Evolutionary conservation across 2,113 vertebrate genomes (phyloP).

Genomic region (Varanus salvator): DNA sequence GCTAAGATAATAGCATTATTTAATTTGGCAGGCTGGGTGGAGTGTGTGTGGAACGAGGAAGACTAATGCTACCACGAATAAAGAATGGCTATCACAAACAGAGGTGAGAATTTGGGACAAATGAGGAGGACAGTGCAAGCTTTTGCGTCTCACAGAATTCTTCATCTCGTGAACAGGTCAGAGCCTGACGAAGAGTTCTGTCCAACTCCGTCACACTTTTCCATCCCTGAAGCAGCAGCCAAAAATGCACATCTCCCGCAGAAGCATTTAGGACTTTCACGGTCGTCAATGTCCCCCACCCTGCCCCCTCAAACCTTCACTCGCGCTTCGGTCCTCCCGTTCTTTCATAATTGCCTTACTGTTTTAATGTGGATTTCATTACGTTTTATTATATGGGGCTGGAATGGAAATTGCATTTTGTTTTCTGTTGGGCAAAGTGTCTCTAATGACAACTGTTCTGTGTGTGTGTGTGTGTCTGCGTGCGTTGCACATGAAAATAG

Average conservation of each 20-base stretch:
- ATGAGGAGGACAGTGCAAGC: background rate
- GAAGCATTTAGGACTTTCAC: background rate
- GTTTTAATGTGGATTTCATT: slow-evolving; percentile 6
- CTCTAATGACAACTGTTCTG: background rate
- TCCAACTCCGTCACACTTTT: background rate
- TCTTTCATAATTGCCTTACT: background rate
- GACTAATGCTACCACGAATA: too few relatives aligned
- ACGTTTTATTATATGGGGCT: background rate
- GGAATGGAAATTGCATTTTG: background rate
- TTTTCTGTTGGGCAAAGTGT: background rate
- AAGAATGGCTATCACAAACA: too few relatives aligned
- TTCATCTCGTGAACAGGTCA: background rate
- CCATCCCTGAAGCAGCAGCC: background rate
- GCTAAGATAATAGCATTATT: too few relatives aligned
- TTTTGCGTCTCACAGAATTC: background rate
- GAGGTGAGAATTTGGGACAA: too few relatives aligned
- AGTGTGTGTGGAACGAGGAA: too few relatives aligned
- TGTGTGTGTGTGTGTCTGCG: background rate
- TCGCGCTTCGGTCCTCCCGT: background rate
- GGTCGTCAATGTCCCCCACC: background rate
- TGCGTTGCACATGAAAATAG: too few relatives aligned
- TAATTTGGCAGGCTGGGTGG: too few relatives aligned
- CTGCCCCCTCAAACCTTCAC: background rate
- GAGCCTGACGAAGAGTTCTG: background rate
- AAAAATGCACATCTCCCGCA: background rate